Evolutionary conservation across 2,797 vertebrate genomes (phyloP).

Genomic region (Graptemys geographica): DNA sequence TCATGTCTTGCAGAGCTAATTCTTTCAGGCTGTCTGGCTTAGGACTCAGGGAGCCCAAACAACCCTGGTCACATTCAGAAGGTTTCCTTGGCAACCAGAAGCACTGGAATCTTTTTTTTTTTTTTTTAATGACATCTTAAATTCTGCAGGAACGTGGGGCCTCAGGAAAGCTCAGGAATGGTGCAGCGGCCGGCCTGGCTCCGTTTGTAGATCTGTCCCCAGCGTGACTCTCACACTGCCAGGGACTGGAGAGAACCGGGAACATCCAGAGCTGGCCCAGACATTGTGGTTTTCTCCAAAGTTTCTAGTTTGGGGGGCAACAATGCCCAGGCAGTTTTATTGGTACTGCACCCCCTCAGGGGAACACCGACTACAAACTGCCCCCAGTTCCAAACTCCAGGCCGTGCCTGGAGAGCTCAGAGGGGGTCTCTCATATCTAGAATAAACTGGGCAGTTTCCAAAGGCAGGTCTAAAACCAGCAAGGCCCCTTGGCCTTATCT

Average conservation of each 20-base stretch:
- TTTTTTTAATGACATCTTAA: background rate
- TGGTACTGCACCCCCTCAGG: background rate
- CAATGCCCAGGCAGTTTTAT: background rate
- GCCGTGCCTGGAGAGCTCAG: background rate
- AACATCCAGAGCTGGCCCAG: background rate
- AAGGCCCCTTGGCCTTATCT: background rate
- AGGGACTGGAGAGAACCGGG: background rate
- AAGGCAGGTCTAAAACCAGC: background rate
- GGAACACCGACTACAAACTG: background rate
- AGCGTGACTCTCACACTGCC: background rate
- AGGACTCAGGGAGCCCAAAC: background rate
- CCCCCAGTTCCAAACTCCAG: background rate
- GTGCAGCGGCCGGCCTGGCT: background rate
- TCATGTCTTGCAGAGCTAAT: background rate
- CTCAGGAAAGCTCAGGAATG: background rate
- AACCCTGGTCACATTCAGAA: background rate
- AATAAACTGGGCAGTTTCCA: background rate
- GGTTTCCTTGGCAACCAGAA: background rate
- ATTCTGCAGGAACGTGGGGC: background rate
- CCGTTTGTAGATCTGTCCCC: background rate
- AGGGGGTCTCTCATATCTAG: background rate
- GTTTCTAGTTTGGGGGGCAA: background rate
- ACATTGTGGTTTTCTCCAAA: background rate
- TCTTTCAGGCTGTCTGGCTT: background rate
- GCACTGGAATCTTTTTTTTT: background rate